Evolutionary conservation across 2,113 vertebrate species (phyloP), one percentile per base, ranked within the genome.

Genomic region (Shinisaurus crocodilurus): DNA sequence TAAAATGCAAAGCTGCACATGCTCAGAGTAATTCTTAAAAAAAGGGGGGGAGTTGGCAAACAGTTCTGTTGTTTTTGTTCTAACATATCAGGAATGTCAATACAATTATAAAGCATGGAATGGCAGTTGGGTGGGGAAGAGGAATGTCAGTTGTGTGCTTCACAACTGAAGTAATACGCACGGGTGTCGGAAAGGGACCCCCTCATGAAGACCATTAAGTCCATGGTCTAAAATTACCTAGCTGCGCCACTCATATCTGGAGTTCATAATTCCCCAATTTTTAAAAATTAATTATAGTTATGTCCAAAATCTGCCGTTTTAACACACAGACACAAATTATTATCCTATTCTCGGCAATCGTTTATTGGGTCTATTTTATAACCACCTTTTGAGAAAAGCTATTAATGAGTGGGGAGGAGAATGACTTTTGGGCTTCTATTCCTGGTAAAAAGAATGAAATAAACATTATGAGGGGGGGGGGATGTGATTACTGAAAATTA

Each of bases 201-300:
- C 20, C 60, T 63, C 60, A 63, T 63, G 18, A 20, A 63, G 20
- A 23, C 18, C 18, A 63, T 63, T 18, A 63, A 23, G 16, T 18
- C 60, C 16, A 23, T 16, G 20, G 60, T 63, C 60, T 63, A 63
- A 63, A 63, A 63, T 63, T 63, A 63, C 60, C 18, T 63, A 23
- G 3, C 60, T 63, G 20, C 60, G 20, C 60, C 20, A 23, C 16
- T 63, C 2, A 63, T 23, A 63, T 12, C 65, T 82, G 48, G 79
- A 88, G n/a, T 88, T 88, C 6, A 12, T 88, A 88, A 88, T 82
- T 69, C 87, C 80, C 20, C 32, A 84, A 75, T 65, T 67, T 9
- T 89, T 89, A 48, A 77, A 89, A 89, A 77, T 77, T 29, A 54
- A 89, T 77, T 67, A 83, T n/a, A 74, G 43, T 37, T 80, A 65